A percentile compares a stretch with the other conserved stretches of the same genome.
phyloP scores from a whole-genome alignment of 2,797 vertebrate species.

The Sphenodon punctatus region DNA sequence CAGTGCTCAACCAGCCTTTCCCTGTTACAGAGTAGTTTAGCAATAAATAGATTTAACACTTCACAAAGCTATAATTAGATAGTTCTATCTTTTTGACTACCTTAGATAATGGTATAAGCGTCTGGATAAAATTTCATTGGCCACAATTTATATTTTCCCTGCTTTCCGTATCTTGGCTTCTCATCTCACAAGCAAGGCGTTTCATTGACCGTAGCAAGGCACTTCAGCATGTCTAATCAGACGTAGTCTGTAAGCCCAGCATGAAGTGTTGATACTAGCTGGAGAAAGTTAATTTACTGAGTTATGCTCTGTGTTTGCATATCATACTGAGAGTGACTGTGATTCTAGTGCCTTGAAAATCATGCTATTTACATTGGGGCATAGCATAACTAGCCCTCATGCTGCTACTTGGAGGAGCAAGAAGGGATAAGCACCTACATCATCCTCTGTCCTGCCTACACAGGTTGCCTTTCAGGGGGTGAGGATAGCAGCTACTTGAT shows the following conservation, averaged over 20 bases:
- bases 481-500: not conserved
- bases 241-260: conserved; percentile 3
- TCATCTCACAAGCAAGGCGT: not conserved
- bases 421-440: not conserved
- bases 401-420: not conserved
- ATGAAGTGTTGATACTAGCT: not conserved
- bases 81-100: not conserved
- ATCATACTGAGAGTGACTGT: not conserved
- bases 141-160: not conserved
- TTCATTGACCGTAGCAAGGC: conserved; percentile 24
- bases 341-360: conserved; percentile 6
- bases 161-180: not conserved
- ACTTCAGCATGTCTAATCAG: not conserved
- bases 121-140: not conserved
- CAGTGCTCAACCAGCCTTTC: too few relatives aligned
- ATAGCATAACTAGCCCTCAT: not conserved
- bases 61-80: not conserved
- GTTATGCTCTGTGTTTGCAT: not conserved
- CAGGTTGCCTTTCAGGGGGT: not conserved
- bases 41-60: too few relatives aligned
- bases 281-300: conserved; percentile 1
- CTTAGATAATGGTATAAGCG: not conserved
- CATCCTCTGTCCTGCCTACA: not conserved
- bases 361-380: not conserved
- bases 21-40: too few relatives aligned